Conservation (phyloP, 1,140 invertebrate species). For the Nasonia vitripennis region DNA sequence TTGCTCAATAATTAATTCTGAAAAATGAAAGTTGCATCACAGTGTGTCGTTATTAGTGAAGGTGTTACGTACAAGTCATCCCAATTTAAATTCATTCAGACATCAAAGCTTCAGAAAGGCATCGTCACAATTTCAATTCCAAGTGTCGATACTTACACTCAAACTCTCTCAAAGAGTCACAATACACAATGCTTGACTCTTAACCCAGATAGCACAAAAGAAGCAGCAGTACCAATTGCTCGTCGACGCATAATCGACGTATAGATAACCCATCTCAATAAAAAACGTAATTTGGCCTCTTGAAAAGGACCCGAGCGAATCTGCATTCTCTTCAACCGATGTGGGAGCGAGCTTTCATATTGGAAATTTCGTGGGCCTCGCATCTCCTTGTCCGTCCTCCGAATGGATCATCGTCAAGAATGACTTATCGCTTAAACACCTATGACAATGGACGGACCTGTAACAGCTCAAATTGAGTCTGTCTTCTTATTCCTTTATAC, state of each 20-base stretch:
- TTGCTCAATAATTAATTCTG: too few relatives aligned
- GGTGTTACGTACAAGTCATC: too few relatives aligned
- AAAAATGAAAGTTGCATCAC: too few relatives aligned
- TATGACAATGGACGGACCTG: conserved; percentile 59
- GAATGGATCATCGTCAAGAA: conserved; percentile 67
- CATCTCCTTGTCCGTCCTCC: conserved; percentile 16
- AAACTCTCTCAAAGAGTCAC: neutral
- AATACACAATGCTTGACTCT: neutral
- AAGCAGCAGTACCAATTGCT: neutral
- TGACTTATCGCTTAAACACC: conserved; percentile 69
- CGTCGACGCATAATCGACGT: conserved; percentile 16
- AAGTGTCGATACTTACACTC: neutral
- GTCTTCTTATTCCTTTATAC: conserved; percentile 38
- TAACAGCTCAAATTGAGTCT: conserved; percentile 67
- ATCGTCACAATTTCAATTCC: conserved; percentile 11
- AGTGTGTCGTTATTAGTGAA: too few relatives aligned
- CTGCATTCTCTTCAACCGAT: conserved; percentile 11
- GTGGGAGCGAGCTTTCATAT: neutral
- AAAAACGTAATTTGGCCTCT: conserved; percentile 20
- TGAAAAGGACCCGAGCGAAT: conserved; percentile 13
- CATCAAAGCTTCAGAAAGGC: neutral
- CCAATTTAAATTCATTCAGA: too few relatives aligned
- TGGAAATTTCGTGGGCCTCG: conserved; percentile 26
- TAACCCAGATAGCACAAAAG: too few relatives aligned
- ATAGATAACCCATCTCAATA: conserved; percentile 13